A percentile compares a stretch with the other conserved stretches of the same genome.
Conservation (phyloP, 2,797 vertebrate species). For the Enteromius anoplus region DNA sequence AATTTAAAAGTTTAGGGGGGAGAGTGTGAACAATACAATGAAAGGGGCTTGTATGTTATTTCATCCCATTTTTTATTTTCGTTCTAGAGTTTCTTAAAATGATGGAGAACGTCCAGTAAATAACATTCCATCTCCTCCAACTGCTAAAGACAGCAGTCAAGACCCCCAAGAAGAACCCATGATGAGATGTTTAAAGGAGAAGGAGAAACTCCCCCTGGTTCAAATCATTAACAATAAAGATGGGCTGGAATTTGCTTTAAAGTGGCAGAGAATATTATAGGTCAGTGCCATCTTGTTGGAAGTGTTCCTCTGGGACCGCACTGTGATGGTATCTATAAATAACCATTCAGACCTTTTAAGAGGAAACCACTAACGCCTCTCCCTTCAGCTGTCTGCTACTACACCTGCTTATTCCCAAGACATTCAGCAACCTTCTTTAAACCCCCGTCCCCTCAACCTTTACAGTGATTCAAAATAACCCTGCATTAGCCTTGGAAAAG, state of each 20-base stretch:
- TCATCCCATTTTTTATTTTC: slow-evolving; percentile 26
- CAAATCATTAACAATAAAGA: slow-evolving; percentile 17
- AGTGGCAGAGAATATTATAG: neutral
- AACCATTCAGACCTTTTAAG: slow-evolving; percentile 74
- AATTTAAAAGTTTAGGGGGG: neutral
- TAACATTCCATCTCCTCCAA: slow-evolving; percentile 65
- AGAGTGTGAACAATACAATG: neutral
- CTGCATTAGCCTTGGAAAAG: slow-evolving; percentile 52
- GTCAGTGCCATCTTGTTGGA: neutral
- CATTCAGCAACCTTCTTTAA: slow-evolving; percentile 62
- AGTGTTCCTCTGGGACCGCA: slow-evolving; percentile 38
- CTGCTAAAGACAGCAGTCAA: neutral
- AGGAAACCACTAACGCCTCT: slow-evolving; percentile 55
- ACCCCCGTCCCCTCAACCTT: slow-evolving; percentile 27
- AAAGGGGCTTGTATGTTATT: neutral
- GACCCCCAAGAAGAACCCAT: neutral
- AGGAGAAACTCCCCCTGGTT: neutral
- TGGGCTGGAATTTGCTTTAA: slow-evolving; percentile 11
- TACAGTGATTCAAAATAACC: slow-evolving; percentile 74
- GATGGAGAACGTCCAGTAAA: slow-evolving; percentile 82
- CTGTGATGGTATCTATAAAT: slow-evolving; percentile 71
- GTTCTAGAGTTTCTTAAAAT: slow-evolving; percentile 82
- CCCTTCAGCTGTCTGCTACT: slow-evolving; percentile 71
- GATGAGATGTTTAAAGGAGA: neutral
- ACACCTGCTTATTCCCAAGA: slow-evolving; percentile 69